A percentile compares a stretch with the other conserved stretches of the same genome.
phyloP scores from a whole-genome alignment of 2,888 invertebrate species.

The Magallana nippona region DNA sequence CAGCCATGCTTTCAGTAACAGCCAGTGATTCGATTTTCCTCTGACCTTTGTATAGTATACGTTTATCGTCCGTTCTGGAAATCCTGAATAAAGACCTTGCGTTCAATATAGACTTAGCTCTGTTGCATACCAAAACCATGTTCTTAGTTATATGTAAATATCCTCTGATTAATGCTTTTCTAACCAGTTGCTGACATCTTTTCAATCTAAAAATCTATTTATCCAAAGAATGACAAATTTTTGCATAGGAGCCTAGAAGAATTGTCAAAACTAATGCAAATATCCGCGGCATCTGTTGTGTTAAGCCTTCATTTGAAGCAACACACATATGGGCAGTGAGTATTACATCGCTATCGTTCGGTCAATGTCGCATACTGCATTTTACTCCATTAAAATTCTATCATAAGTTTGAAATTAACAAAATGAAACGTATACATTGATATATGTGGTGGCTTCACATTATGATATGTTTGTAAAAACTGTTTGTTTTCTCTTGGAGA shows the following conservation, averaged over 20 bases:
- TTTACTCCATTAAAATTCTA: too few relatives aligned
- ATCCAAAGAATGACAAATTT: neutral
- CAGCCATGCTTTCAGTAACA: neutral
- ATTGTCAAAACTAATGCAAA: too few relatives aligned
- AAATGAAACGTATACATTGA: too few relatives aligned
- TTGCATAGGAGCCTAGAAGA: neutral
- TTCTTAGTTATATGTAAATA: conserved; percentile 2
- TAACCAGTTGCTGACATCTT: neutral
- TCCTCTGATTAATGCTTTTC: conserved; percentile 18
- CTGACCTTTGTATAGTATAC: neutral
- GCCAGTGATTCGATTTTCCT: conserved; percentile 21
- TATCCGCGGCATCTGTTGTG: too few relatives aligned
- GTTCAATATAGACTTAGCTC: conserved; percentile 5
- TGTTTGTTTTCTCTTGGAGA: too few relatives aligned
- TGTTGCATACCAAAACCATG: conserved; percentile 16
- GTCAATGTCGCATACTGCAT: too few relatives aligned
- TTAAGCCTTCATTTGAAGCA: too few relatives aligned
- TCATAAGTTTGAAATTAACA: too few relatives aligned
- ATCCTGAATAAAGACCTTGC: conserved; percentile 3
- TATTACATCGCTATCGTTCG: too few relatives aligned
- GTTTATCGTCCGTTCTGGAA: conserved; percentile 9
- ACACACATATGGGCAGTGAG: too few relatives aligned
- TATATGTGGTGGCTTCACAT: too few relatives aligned
- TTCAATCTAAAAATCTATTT: neutral
- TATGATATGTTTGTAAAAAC: too few relatives aligned